Base-by-base conservation (phyloP, 1,140 invertebrate species). In the Zaprionus vittiger region DNA sequence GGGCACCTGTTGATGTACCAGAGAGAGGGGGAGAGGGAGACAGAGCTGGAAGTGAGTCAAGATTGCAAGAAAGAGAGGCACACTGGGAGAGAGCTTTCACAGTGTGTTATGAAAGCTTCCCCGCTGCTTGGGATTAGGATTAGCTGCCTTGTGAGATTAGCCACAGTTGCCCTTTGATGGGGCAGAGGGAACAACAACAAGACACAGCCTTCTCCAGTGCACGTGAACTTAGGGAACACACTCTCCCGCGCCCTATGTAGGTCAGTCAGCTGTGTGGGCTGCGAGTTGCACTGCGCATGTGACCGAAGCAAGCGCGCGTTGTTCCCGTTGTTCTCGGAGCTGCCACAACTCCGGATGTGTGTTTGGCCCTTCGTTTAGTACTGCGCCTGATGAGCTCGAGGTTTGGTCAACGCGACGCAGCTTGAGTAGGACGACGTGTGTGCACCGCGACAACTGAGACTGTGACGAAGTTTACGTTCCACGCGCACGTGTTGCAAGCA, bases 361-460 rank as follows among this genome's bases (percentile, higher is more conserved):
- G 55, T 55, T 41, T 55, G 81, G 79, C 74, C 72, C 79, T 81
- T 81, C 66, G 80, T 77, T 89, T 79, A 92, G 91, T 92, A 74
- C 80, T 89, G 86, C 80, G 86, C 77, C 80, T 74, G 91, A 80
- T 83, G 79, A 91, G 81, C 79, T 78, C 82, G 76, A 26, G 74
- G 81, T 73, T 73, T 79, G 86, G 91, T 91, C 83, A 86, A 80
- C 70, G 80, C 61, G 68, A 64, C 77, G 56, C 57, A 47, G 72
- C 41, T 47, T 22, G 72, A 24, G 66, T 17, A 64, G 15, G 28
- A 64, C 62, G 62, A 64, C 62, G 62, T 54, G 15, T 47, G 62
- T 54, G 15, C 5, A 15, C 47, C 31, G 55, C 12, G 34, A 41
- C 38, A n/a, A 4, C 20, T 52, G 20, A 22, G 47, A 22, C 47